Percentiles rank a stretch among this genome's conserved stretches.
These are phyloP conservation scores for Julus scandinavius DNA, from an alignment of 2,888 invertebrate genomes.

Conservation along the genomic window DNA sequence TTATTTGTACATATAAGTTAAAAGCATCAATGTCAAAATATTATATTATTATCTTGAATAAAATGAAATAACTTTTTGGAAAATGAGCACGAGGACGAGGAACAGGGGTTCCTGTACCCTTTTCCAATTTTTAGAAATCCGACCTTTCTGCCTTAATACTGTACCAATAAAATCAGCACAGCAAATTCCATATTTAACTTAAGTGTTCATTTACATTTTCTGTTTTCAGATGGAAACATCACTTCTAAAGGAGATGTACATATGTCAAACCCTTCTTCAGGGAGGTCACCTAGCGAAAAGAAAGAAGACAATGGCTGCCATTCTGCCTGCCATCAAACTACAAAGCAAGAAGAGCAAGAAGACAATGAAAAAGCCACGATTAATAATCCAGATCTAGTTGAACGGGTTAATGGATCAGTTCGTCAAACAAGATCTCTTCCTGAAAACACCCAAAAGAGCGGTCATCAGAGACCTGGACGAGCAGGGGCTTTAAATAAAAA, in stretches of 20 bases:
- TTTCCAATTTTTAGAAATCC: no score
- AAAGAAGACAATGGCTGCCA: not conserved
- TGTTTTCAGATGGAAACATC: not conserved
- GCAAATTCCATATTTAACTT: no score
- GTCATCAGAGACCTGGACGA: not conserved
- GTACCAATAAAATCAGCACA: no score
- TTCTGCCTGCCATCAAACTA: not conserved
- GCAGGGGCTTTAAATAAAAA: slow-evolving; percentile 47
- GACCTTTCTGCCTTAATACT: no score
- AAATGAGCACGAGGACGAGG: no score
- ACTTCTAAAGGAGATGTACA: not conserved
- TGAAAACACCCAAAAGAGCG: not conserved
- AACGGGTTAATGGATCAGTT: not conserved
- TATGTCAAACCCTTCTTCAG: not conserved
- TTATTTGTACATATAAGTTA: no score
- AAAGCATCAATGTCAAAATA: no score
- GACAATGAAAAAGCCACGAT: not conserved
- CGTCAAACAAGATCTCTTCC: not conserved
- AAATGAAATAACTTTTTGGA: no score
- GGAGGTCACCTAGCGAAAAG: not conserved
- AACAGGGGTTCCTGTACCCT: no score
- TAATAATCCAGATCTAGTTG: not conserved
- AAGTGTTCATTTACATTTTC: not conserved
- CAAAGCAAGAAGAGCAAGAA: not conserved
- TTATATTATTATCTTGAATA: no score